Conservation (phyloP, 2,797 vertebrate genomes). For the Pteropus rufus region DNA sequence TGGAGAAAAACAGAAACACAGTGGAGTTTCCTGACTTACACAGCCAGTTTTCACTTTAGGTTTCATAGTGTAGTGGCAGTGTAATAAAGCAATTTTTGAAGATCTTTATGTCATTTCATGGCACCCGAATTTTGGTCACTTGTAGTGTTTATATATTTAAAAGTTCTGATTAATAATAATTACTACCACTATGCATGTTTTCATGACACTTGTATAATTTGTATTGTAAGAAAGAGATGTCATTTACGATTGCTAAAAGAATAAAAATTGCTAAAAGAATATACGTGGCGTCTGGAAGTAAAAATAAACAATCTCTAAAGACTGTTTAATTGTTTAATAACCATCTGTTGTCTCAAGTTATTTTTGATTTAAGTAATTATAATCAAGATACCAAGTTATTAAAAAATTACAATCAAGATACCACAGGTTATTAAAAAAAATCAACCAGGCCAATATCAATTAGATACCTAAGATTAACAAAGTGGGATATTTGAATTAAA, state of each 20-base stretch:
- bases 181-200: background rate
- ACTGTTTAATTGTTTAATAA: background rate
- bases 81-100: background rate
- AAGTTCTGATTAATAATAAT: background rate
- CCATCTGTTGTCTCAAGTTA: background rate
- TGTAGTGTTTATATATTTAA: background rate
- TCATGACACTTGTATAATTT: background rate
- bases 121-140: background rate
- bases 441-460: background rate
- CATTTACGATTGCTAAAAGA: background rate
- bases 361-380: slow-evolving; percentile 3
- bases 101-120: background rate
- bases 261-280: background rate
- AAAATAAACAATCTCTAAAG: background rate
- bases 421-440: background rate
- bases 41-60: background rate
- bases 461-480: background rate
- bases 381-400: background rate
- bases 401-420: background rate
- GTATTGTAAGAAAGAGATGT: background rate
- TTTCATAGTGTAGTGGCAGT: background rate
- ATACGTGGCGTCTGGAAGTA: background rate
- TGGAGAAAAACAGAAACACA: background rate
- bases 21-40: background rate
- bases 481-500: background rate